Evolutionary conservation across 1,140 invertebrate genomes (phyloP), one percentile per base, ranked within the genome.

Genomic region (Drosophila repleta): DNA sequence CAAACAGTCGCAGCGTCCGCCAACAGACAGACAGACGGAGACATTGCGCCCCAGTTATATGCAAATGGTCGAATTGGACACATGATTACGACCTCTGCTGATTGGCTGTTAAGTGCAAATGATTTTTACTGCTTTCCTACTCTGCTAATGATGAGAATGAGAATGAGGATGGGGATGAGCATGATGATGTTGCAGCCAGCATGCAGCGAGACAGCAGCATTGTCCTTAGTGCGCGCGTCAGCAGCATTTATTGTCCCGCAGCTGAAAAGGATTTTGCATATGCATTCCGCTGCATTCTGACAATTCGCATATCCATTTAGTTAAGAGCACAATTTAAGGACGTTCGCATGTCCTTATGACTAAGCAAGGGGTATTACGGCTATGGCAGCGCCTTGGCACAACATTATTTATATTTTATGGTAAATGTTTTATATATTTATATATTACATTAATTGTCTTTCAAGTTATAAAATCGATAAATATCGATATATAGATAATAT

Each of bases 51-150:
- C 35, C 53, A 15, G 37, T 43, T 41, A 60, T 43, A 60, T 51
- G 53, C 52, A 49, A 66, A 66, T 60, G 35, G 21, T 4, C 39
- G 49, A 55, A 29, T 55, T 41, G 53, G 18, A 26, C 57, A 52
- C 48, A 52, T 52, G 32, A 52, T 61, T 46, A 45, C 46, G 37
- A 53, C n/a, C 26, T 41, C 39, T 17, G 26, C 57, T 29, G 46
- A 71, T 72, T 67, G 69, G 45, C 63, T 72, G 69, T 61, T 72
- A 72, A 72, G 48, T 67, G 56, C 69, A 72, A 67, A 72, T 72
- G 69, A 67, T 60, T 67, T 72, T 61, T 60, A 60, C 52, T 45
- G 48, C 66, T 43, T 26, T 15, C 11, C 10, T 10, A 3, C 21
- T 24, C 11, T 46, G 10, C 11, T n/a, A 11, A 46, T 46, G 43